Conservation (phyloP, 2,113 vertebrate species). For the Cranoglanis bouderius region DNA sequence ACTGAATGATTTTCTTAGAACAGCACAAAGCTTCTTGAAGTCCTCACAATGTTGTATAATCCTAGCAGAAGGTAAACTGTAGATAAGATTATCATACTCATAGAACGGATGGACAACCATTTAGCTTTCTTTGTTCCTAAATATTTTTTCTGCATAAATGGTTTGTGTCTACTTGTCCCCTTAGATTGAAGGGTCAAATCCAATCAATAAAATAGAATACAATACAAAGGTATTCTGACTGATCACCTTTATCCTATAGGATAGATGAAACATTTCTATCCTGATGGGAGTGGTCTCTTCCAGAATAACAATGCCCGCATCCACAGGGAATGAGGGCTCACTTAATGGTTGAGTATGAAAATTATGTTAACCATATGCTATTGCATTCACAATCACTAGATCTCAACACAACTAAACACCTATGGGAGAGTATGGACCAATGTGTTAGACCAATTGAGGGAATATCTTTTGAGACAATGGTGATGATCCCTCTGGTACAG, state of each 20-base stretch:
- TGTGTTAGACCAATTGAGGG: not conserved
- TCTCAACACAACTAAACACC: not conserved
- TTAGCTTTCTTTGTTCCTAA: not conserved
- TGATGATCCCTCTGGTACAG: not conserved
- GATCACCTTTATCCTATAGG: not conserved
- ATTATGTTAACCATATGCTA: too few relatives aligned
- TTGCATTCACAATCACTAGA: too few relatives aligned
- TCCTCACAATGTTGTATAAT: too few relatives aligned
- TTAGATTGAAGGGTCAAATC: not conserved
- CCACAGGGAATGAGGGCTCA: too few relatives aligned
- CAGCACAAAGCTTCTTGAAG: too few relatives aligned
- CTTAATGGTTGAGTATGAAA: too few relatives aligned
- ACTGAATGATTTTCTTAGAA: too few relatives aligned
- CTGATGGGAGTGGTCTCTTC: not conserved
- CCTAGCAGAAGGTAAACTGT: not conserved
- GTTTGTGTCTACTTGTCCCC: not conserved
- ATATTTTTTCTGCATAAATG: not conserved
- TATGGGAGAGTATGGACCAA: not conserved
- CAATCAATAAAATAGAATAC: too few relatives aligned
- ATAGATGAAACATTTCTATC: not conserved
- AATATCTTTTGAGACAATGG: not conserved
- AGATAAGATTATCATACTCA: not conserved
- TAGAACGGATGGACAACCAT: not conserved
- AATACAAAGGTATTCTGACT: not conserved
- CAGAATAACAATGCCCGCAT: too few relatives aligned